Conservation (phyloP, 2,888 invertebrate species). For the Ophion slaviceki region DNA sequence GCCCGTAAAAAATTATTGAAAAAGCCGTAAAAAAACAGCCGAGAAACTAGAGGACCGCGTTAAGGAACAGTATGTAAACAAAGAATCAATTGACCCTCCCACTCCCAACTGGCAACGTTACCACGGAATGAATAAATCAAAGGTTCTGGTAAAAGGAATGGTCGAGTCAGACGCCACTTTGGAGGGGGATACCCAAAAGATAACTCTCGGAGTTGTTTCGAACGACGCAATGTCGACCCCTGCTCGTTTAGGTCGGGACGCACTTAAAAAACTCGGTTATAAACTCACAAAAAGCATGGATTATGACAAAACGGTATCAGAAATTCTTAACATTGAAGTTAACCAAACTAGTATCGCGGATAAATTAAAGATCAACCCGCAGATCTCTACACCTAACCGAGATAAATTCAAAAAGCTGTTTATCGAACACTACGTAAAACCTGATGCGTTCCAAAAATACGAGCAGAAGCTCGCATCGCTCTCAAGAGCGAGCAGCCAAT, state of each 20-base stretch:
- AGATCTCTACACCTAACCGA: too few species aligned
- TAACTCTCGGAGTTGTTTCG: conserved; percentile 37
- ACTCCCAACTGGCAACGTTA: neutral
- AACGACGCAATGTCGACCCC: conserved; percentile 36
- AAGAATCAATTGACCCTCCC: neutral
- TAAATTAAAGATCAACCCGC: too few species aligned
- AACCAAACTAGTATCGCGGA: too few species aligned
- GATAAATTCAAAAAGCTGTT: neutral
- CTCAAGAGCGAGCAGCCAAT: conserved; percentile 53
- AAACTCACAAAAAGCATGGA: too few species aligned
- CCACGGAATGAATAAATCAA: too few species aligned
- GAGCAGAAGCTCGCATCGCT: conserved; percentile 38
- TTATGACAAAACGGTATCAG: too few species aligned
- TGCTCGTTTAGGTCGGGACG: conserved; percentile 31
- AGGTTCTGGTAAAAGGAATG: too few species aligned
- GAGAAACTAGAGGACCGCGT: too few species aligned
- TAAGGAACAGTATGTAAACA: conserved; percentile 44
- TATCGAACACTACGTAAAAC: conserved; percentile 27
- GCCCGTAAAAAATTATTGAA: too few species aligned
- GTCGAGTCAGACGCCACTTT: conserved; percentile 18
- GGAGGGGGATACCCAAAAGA: conserved; percentile 19
- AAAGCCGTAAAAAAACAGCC: too few species aligned
- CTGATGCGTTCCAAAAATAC: conserved; percentile 34
- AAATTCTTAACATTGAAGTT: too few species aligned
- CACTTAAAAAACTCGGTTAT: too few species aligned